Conservation (phyloP, 1,140 invertebrate species). For the Sitophilus oryzae region DNA sequence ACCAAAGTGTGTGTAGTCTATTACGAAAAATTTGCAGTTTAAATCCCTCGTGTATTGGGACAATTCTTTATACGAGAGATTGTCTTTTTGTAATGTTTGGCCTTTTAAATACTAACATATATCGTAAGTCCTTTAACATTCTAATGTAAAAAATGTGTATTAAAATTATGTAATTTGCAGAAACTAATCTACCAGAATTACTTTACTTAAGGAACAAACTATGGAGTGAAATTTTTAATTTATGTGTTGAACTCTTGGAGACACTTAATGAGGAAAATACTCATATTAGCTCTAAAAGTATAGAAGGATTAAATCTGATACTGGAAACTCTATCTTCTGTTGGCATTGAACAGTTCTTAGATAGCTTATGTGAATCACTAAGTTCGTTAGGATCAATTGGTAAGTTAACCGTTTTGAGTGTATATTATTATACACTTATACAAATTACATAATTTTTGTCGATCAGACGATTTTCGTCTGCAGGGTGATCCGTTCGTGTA, state of each 20-base stretch:
- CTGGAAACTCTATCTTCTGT: slow-evolving; percentile 39
- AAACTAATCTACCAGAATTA: slow-evolving; percentile 36
- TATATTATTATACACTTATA: too few species aligned
- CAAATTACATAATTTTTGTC: too few species aligned
- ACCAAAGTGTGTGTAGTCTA: slow-evolving; percentile 45
- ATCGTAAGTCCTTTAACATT: slow-evolving; percentile 42
- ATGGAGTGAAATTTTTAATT: slow-evolving; percentile 47
- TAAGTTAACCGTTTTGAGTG: slow-evolving; percentile 20
- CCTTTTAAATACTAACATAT: slow-evolving; percentile 46
- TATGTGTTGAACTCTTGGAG: slow-evolving; percentile 43
- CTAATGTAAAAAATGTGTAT: too few species aligned
- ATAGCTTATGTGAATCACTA: slow-evolving; percentile 44
- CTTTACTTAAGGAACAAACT: slow-evolving; percentile 45
- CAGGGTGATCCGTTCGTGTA: too few species aligned
- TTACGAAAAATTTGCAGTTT: slow-evolving; percentile 43
- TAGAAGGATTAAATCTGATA: slow-evolving; percentile 35
- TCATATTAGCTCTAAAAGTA: slow-evolving; percentile 22
- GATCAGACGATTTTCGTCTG: too few species aligned
- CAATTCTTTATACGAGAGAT: slow-evolving; percentile 46
- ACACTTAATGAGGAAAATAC: not conserved
- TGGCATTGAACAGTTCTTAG: slow-evolving; percentile 39
- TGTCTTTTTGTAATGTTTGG: slow-evolving; percentile 44
- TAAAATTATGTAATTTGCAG: slow-evolving; percentile 39
- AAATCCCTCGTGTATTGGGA: slow-evolving; percentile 42
- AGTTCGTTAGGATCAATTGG: slow-evolving; percentile 20